These are phyloP conservation scores for Phlogophora meticulosa DNA, from an alignment of 2,888 invertebrate species.

Conservation along the genomic window DNA sequence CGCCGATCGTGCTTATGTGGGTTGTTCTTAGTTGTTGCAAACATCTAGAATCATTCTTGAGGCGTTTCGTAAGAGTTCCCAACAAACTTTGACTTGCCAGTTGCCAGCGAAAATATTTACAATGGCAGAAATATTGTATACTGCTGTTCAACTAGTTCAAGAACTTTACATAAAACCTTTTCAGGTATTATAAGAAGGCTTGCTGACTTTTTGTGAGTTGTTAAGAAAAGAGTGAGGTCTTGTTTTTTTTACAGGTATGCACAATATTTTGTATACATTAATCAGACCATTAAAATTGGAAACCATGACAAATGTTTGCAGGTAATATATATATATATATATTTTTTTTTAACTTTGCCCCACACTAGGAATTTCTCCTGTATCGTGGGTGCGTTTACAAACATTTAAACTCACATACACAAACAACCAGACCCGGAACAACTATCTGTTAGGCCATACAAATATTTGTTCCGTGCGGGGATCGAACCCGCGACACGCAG, in stretches of 20 bases:
- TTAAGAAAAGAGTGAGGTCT: background rate
- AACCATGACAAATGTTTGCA: background rate
- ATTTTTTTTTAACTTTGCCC: no score
- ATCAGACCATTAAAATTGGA: background rate
- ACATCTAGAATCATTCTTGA: slow-evolving; percentile 46
- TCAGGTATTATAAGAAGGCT: background rate
- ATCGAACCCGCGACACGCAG: no score
- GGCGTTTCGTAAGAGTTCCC: slow-evolving; percentile 33
- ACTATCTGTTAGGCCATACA: no score
- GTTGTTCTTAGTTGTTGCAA: slow-evolving; percentile 33
- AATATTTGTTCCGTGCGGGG: no score
- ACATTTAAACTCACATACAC: no score
- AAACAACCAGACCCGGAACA: no score
- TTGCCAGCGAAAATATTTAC: slow-evolving; percentile 51
- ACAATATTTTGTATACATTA: no score
- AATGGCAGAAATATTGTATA: slow-evolving; percentile 48
- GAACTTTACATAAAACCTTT: slow-evolving; percentile 19
- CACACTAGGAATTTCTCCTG: no score
- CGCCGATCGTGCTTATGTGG: slow-evolving; percentile 19
- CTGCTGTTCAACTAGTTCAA: slow-evolving; percentile 24
- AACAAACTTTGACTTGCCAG: slow-evolving; percentile 40
- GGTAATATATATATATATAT: no score
- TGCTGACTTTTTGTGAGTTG: background rate
- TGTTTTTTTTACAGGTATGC: background rate
- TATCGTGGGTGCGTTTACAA: no score